Conservation (phyloP, 2,888 invertebrate species). For the Parnassius orleans region DNA sequence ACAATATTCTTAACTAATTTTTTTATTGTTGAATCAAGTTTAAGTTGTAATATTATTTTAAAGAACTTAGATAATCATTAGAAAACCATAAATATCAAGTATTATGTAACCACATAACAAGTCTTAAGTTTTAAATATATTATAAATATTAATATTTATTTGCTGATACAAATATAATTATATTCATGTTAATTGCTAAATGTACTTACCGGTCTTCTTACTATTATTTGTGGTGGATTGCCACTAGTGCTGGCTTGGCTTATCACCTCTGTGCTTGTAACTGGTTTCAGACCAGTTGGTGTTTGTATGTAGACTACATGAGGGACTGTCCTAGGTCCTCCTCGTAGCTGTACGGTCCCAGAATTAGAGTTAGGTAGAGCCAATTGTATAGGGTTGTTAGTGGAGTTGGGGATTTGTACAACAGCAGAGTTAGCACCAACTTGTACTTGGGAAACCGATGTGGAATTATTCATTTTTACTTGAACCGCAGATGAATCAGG, state of each 20-base stretch:
- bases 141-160: background rate
- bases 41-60: too few species aligned
- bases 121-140: background rate
- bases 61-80: too few species aligned
- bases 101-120: too few species aligned
- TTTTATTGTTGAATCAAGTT: too few species aligned
- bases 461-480: conserved; percentile 60
- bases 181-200: conserved; percentile 12
- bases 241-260: conserved; percentile 74
- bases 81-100: too few species aligned
- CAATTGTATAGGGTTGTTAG: conserved; percentile 64
- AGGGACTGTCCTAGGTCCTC: conserved; percentile 65
- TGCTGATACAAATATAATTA: background rate
- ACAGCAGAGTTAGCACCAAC: conserved; percentile 57
- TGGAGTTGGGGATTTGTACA: conserved; percentile 66
- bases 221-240: conserved; percentile 76
- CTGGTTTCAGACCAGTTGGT: conserved; percentile 73
- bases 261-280: conserved; percentile 70
- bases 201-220: conserved; percentile 74
- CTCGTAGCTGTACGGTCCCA: conserved; percentile 54
- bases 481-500: conserved; percentile 58
- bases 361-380: conserved; percentile 46
- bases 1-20: too few species aligned
- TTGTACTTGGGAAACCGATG: conserved; percentile 64
- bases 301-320: conserved; percentile 83